These are phyloP conservation scores for Meriones unguiculatus DNA, from an alignment of 2,113 vertebrate species.

Conservation along the genomic window DNA sequence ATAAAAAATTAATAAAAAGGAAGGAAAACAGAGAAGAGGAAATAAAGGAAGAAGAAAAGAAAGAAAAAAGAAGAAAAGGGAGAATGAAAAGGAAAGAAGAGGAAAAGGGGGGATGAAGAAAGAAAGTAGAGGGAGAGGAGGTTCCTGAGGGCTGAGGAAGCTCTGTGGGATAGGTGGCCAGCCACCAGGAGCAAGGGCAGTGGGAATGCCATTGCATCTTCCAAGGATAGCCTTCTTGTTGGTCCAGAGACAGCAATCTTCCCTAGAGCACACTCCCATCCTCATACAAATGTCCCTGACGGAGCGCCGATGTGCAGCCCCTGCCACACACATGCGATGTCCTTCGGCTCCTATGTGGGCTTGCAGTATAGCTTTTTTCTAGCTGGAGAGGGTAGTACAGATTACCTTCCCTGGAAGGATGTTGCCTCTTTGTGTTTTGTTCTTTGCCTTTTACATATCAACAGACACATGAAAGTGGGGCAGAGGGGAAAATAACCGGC, in stretches of 20 bases:
- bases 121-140: too few relatives aligned
- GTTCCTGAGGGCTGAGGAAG: not conserved
- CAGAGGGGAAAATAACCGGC: not conserved
- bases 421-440: not conserved
- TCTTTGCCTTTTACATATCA: not conserved
- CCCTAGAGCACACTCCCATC: not conserved
- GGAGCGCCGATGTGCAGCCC: too few relatives aligned
- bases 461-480: not conserved
- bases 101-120: too few relatives aligned
- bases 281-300: not conserved
- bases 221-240: not conserved
- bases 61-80: rapidly evolving
- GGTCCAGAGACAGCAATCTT: not conserved
- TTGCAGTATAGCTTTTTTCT: not conserved
- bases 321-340: too few relatives aligned
- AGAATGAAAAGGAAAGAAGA: too few relatives aligned
- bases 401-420: not conserved
- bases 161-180: not conserved
- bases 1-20: too few relatives aligned
- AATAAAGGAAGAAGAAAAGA: rapidly evolving
- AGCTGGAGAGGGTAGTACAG: not conserved
- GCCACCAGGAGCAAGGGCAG: slow-evolving; percentile 53
- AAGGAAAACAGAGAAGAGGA: too few relatives aligned
- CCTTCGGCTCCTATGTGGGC: not conserved
- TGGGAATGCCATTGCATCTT: rapidly evolving